Base-by-base conservation (phyloP, 2,888 invertebrate species). In the Brachyptera putata region DNA sequence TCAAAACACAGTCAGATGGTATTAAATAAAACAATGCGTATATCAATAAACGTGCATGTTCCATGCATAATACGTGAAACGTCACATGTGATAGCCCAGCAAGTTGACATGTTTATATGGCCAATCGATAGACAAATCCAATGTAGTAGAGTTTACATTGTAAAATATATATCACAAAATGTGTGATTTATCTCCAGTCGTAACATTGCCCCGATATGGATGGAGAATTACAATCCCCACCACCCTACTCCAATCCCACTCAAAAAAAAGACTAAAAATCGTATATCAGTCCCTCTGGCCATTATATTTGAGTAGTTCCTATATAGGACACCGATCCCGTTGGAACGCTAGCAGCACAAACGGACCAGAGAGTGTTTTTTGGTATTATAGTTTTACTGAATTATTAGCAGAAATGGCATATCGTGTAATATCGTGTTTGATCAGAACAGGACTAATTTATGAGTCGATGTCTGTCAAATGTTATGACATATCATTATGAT, bases 281-380 rank as follows among this genome's bases (percentile, higher is more conserved):
- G 24, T 46, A 46, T n/a, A 46, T 46, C 46, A 46, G 24, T 46
- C 39, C 46, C n/a, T 13, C 3, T 46, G 46, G 2, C 46, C 46
- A 13, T 46, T 46, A 46, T 21, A 22, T 46, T 46, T 46, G 21
- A 46, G 11, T 46, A 41, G 41, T 11, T 21, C 7, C n/a, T n/a
- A n/a, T n/a, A n/a, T n/a, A n/a, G n/a, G n/a, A n/a, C n/a, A n/a
- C n/a, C n/a, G n/a, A n/a, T n/a, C n/a, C n/a, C n/a, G n/a, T n/a
- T n/a, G n/a, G n/a, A n/a, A n/a, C n/a, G n/a, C n/a, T n/a, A n/a
- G n/a, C n/a, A n/a, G n/a, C n/a, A n/a, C n/a, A n/a, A n/a, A n/a
- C n/a, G n/a, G n/a, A n/a, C n/a, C n/a, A n/a, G n/a, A n/a, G n/a
- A n/a, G n/a, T n/a, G n/a, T n/a, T n/a, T n/a, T n/a, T n/a, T n/a